Conservation (phyloP, 2,888 invertebrate species). For the Spodoptera exigua region DNA sequence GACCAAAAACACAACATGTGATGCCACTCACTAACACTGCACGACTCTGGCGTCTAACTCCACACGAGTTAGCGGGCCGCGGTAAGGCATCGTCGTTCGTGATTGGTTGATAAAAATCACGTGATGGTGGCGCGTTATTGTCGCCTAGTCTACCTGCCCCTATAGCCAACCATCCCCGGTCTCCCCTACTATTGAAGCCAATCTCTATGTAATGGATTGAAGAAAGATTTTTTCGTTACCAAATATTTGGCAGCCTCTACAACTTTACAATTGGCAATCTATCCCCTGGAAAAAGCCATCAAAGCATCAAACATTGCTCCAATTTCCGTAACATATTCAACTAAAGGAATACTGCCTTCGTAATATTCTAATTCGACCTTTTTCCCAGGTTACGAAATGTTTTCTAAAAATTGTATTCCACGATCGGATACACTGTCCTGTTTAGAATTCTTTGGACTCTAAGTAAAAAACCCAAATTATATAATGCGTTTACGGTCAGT, state of each 20-base stretch:
- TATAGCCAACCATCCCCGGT: no score
- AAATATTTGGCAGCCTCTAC: slow-evolving; percentile 48
- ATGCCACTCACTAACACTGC: no score
- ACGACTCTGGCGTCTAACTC: no score
- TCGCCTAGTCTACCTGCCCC: no score
- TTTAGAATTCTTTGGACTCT: slow-evolving; percentile 53
- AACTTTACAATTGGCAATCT: slow-evolving; percentile 47
- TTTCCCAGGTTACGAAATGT: slow-evolving; percentile 52
- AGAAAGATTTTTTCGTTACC: slow-evolving; percentile 38
- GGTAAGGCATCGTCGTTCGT: no score
- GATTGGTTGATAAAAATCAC: no score
- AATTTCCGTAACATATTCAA: slow-evolving; percentile 40
- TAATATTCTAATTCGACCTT: slow-evolving; percentile 42
- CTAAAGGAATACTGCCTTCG: slow-evolving; percentile 40
- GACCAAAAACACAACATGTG: no score
- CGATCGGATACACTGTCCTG: slow-evolving; percentile 51
- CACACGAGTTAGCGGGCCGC: no score
- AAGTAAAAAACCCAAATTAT: slow-evolving; percentile 67
- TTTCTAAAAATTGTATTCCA: slow-evolving; percentile 49
- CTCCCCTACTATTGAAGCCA: slow-evolving; percentile 45
- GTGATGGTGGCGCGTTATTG: no score
- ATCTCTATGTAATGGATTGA: slow-evolving; percentile 45
- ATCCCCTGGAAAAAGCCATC: slow-evolving; percentile 23
- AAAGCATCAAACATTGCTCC: slow-evolving; percentile 41
- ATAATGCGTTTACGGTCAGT: slow-evolving; percentile 63